These are phyloP conservation scores for Gopherus evgoodei DNA, from an alignment of 2,113 vertebrate species.

Conservation along the genomic window DNA sequence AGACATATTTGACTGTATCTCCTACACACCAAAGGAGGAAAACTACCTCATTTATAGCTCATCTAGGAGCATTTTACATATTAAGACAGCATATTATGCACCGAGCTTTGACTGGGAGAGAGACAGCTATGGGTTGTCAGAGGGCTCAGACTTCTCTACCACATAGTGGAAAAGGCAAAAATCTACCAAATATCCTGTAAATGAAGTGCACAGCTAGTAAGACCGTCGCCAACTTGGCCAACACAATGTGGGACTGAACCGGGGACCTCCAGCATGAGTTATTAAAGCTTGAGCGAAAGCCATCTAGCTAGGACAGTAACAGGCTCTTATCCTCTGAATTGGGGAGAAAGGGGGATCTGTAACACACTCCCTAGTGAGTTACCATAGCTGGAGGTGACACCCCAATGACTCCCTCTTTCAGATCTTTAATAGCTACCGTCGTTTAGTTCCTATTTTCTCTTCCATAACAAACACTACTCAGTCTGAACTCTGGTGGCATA, in stretches of 20 bases:
- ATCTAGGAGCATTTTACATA: background rate
- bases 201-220: background rate
- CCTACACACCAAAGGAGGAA: background rate
- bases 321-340: background rate
- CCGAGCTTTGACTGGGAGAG: background rate
- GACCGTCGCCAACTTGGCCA: background rate
- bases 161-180: background rate
- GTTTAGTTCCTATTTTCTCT: background rate
- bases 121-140: background rate
- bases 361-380: background rate
- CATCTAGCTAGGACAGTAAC: background rate
- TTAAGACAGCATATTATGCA: background rate
- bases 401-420: background rate
- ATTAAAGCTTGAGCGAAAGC: background rate
- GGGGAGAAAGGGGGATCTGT: background rate
- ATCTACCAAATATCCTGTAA: background rate
- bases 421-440: background rate
- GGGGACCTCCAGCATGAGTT: background rate
- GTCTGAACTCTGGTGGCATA: background rate
- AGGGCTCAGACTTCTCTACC: background rate
- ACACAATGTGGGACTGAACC: accelerated
- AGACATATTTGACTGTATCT: background rate
- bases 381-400: background rate
- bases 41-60: background rate
- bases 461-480: background rate